phyloP scores from a whole-genome alignment of 2,113 vertebrate genomes.

The Microcebus ravelobensis region DNA sequence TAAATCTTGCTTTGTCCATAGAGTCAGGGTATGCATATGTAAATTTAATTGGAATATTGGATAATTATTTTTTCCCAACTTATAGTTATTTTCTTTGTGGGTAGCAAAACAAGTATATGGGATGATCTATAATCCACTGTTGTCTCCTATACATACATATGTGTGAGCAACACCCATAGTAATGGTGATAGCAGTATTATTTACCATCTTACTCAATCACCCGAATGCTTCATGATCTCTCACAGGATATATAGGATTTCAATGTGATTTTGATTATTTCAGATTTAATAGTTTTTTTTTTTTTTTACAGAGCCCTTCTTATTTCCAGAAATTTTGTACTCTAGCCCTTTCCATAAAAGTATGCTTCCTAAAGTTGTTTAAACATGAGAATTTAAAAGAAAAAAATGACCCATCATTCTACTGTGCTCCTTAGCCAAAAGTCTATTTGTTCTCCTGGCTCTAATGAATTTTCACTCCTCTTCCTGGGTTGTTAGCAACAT shows the following conservation, averaged over 20 bases:
- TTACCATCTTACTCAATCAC: neutral
- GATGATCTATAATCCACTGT: neutral
- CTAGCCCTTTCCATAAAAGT: neutral
- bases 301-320: neutral
- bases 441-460: neutral
- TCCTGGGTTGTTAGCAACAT: constrained; percentile 3
- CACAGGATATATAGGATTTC: neutral
- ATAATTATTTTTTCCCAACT: constrained; percentile 1
- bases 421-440: neutral
- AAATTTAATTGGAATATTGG: constrained; percentile 31
- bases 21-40: neutral
- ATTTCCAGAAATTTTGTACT: neutral
- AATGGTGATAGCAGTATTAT: neutral
- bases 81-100: neutral
- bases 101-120: neutral
- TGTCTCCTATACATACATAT: neutral
- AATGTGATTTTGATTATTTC: constrained; percentile 17
- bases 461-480: neutral
- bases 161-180: neutral
- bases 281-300: neutral
- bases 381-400: neutral
- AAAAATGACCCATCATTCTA: neutral
- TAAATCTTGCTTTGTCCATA: neutral
- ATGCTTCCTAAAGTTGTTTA: neutral
- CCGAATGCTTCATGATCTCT: constrained; percentile 6